Percentiles rank a stretch among this genome's conserved stretches.
These are phyloP conservation scores for Caenorhabditis wallacei DNA, from an alignment of 2,888 invertebrate species.

Conservation along the genomic window DNA sequence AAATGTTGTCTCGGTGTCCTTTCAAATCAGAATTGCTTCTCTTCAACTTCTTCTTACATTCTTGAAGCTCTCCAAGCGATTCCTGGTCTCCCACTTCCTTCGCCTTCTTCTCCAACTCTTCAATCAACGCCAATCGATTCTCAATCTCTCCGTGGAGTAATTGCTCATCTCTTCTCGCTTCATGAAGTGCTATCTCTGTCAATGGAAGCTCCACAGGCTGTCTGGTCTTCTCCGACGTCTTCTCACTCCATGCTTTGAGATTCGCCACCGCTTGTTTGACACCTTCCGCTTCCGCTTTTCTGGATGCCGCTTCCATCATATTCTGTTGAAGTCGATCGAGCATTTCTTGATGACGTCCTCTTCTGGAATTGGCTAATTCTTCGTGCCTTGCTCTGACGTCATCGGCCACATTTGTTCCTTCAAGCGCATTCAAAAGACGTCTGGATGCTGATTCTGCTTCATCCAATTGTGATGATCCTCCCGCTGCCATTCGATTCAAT, in stretches of 20 bases:
- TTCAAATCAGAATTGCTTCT: conserved; percentile 63
- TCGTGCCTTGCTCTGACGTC: conserved; percentile 65
- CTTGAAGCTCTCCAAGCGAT: conserved; percentile 27
- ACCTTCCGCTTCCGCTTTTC: conserved; percentile 72
- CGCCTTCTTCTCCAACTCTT: conserved; percentile 67
- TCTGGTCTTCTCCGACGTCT: conserved; percentile 54
- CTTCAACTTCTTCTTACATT: conserved; percentile 49
- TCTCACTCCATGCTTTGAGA: conserved; percentile 62
- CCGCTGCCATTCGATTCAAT: conserved; percentile 68
- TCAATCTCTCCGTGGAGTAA: conserved; percentile 72
- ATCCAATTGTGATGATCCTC: conserved; percentile 66
- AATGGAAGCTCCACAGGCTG: conserved; percentile 66
- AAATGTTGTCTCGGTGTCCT: conserved; percentile 71
- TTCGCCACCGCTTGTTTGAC: conserved; percentile 68
- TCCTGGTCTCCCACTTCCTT: conserved; percentile 46
- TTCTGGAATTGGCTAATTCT: conserved; percentile 44
- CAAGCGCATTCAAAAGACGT: conserved; percentile 65
- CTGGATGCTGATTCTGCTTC: conserved; percentile 67
- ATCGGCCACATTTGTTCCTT: conserved; percentile 67
- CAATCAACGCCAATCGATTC: conserved; percentile 58
- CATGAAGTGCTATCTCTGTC: conserved; percentile 60
- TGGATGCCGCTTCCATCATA: conserved; percentile 67
- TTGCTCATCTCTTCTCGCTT: conserved; percentile 70
- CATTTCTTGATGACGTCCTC: conserved; percentile 66
- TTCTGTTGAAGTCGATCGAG: conserved; percentile 69